Conservation (phyloP, 2,888 invertebrate genomes). For the Acanthacorydalis orientalis region DNA sequence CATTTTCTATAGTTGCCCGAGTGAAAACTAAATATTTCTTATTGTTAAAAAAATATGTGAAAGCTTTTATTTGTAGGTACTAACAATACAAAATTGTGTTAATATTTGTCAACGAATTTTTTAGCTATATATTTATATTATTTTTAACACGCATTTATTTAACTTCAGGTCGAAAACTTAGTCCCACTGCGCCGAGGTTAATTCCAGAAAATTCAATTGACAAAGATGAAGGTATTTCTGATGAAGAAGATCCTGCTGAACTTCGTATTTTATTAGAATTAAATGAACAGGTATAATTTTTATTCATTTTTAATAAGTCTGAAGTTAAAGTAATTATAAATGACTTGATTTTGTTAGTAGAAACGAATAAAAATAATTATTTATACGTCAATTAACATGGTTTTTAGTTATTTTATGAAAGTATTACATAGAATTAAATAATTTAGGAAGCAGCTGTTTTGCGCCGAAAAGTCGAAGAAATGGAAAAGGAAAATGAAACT, state of each 20-base stretch:
- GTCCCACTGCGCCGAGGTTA: conserved; percentile 44
- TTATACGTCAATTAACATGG: too few relatives aligned
- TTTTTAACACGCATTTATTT: neutral
- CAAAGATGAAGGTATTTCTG: conserved; percentile 57
- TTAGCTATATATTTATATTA: neutral
- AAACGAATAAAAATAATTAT: too few relatives aligned
- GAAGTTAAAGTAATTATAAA: neutral
- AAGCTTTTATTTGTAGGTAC: neutral
- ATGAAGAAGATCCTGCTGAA: conserved; percentile 70
- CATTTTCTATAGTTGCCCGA: conserved; percentile 34
- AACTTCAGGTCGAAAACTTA: conserved; percentile 44
- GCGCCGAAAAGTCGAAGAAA: conserved; percentile 66
- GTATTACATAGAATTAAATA: neutral
- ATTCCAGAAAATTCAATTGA: conserved; percentile 46
- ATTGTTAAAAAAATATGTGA: neutral
- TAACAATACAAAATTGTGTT: neutral
- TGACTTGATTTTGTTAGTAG: neutral
- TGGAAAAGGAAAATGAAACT: conserved; percentile 63
- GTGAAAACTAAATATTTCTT: neutral
- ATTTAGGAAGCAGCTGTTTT: conserved; percentile 62
- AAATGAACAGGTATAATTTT: conserved; percentile 51
- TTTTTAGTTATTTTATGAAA: too few relatives aligned
- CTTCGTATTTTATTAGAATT: conserved; percentile 71
- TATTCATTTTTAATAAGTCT: neutral
- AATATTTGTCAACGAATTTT: neutral